Base-by-base conservation (phyloP, 2,113 vertebrate genomes). In the Budorcas taxicolor region DNA sequence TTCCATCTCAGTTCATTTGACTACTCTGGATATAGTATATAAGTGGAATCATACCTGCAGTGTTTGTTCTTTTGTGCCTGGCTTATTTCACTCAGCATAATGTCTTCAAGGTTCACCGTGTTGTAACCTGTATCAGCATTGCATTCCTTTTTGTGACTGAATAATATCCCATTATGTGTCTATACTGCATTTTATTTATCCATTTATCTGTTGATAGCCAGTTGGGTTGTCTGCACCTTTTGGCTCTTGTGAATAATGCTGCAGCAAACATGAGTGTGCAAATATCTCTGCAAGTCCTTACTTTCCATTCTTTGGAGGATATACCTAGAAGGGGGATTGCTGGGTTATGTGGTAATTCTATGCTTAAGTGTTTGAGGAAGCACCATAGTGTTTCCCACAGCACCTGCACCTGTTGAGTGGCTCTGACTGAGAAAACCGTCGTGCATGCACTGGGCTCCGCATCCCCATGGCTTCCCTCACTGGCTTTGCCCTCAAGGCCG, bases 361-460 rank as follows among this genome's bases (percentile, higher is more conserved):
- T 23, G 55, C 47, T 87, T 31, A 33, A 6, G 17, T 19, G 62
- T n/a, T n/a, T 7, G 36, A 55, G 36, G 7, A 29, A 14, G 10
- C 13, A 1, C 58, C 36, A 5, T 19, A 11, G 36, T 8, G 14
- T 67, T 82, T 81, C 36, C 84, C 40, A n/a, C 14, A 43, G n/a
- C 21, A 13, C 67, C 25, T 27, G 36, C 40, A 7, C 52, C 33
- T 53, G 13, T 25, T 13, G 45, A 25, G 52, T 1, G 31, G 33
- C 94, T 84, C 87, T 76, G 85, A 81, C 52, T 12, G 16, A 60
- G 17, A 60, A 50, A 62, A 36, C 31, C 1, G 7, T 29, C 45
- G 9, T 15, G 23, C 1, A 0, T 33, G 3, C 11, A 0, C 58
- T 67, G 23, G 36, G 9, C 17, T 29, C 45, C 11, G 13, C 55